These are phyloP conservation scores for Baryphthengus martii DNA, from an alignment of 2,113 vertebrate genomes.

Conservation along the genomic window DNA sequence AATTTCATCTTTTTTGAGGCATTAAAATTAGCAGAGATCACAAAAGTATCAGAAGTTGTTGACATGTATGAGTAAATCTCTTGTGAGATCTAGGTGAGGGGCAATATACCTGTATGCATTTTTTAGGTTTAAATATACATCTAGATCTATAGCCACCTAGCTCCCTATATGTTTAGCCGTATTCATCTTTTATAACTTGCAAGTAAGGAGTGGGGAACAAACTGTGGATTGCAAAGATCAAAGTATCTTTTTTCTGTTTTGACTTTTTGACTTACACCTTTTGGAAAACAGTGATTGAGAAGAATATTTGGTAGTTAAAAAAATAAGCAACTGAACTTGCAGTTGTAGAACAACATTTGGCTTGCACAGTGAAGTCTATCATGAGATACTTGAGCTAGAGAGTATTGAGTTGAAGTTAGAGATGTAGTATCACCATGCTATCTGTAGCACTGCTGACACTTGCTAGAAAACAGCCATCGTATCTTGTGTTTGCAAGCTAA, in stretches of 20 bases:
- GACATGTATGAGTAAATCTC: not conserved
- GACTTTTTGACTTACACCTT: not conserved
- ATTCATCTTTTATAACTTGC: not conserved
- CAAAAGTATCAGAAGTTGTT: not conserved
- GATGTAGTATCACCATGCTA: not conserved
- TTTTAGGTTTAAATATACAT: not conserved
- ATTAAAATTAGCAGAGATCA: not conserved
- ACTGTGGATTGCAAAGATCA: not conserved
- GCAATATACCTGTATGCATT: not conserved
- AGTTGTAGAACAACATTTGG: not conserved
- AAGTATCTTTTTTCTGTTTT: not conserved
- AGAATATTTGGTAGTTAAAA: not conserved
- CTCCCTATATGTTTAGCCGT: not conserved
- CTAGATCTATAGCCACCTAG: not conserved
- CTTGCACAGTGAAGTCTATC: accelerated
- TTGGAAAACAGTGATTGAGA: not conserved
- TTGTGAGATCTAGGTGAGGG: not conserved
- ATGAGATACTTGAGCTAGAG: not conserved
- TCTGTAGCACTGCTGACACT: not conserved
- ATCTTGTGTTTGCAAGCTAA: not conserved
- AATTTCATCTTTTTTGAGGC: not conserved
- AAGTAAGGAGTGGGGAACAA: not conserved
- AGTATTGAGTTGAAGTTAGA: not conserved
- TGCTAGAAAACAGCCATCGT: not conserved
- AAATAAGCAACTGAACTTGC: not conserved